Evolutionary conservation across 2,113 vertebrate genomes (phyloP).

Genomic region (Rhegmatorhina hoffmannsi): DNA sequence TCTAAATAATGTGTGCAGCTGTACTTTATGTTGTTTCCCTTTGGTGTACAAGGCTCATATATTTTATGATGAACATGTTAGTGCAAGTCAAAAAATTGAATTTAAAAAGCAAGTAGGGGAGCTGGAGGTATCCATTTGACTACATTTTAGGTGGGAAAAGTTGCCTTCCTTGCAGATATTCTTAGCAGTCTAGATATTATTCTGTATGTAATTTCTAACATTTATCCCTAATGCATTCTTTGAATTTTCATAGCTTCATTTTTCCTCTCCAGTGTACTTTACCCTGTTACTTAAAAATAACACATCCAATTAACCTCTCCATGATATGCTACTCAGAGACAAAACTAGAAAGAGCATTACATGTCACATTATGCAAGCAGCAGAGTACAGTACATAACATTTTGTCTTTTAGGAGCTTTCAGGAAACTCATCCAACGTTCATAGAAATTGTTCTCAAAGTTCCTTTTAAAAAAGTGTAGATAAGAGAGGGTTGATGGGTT

Average conservation of each 20-base stretch:
- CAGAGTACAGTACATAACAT: slow-evolving; percentile 41
- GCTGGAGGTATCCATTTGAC: not conserved
- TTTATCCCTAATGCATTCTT: slow-evolving; percentile 59
- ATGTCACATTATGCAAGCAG: slow-evolving; percentile 57
- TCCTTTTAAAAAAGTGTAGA: not conserved
- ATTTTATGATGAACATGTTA: not conserved
- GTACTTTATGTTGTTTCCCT: not conserved
- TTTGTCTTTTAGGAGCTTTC: slow-evolving; percentile 46
- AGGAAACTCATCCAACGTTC: slow-evolving; percentile 46
- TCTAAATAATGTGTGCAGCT: not conserved
- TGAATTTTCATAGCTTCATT: slow-evolving; percentile 39
- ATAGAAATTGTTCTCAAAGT: not conserved
- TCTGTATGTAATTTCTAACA: slow-evolving; percentile 27
- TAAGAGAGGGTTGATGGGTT: not conserved
- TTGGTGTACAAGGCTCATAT: not conserved
- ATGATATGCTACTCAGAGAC: not conserved
- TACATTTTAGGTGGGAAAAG: not conserved
- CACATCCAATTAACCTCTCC: slow-evolving; percentile 61
- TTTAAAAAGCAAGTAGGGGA: not conserved
- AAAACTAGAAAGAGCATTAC: slow-evolving; percentile 41
- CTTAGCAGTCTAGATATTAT: not conserved
- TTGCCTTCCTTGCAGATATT: slow-evolving; percentile 24
- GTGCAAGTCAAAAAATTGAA: not conserved
- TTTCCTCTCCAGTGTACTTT: slow-evolving; percentile 20
- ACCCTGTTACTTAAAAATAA: slow-evolving; percentile 65